Evolutionary conservation across 1,140 invertebrate species (phyloP), one percentile per base, ranked within the genome.

Genomic region (Lordiphosa clarofinis): DNA sequence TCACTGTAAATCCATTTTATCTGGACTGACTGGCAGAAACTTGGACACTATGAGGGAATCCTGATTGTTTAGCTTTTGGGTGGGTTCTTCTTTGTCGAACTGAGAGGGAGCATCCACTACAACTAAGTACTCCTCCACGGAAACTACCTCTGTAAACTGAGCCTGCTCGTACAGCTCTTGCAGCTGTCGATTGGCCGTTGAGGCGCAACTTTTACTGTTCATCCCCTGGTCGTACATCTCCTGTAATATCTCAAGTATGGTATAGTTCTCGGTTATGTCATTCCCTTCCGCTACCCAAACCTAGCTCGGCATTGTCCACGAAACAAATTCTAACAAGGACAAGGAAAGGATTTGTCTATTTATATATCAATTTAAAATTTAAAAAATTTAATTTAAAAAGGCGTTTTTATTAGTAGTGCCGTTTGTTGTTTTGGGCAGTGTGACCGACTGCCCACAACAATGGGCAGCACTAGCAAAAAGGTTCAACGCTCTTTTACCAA

Each of bases 11-110:
- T 61, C 49, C 0, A 62, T 38, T 12, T 71, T 67, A 9, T 46
- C n/a, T 9, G 44, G 43, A 8, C 74, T 63, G 35, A 75, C 58
- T 6, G 79, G 86, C 11, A 87, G 46, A 21, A 86, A 87, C 42
- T 87, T 71, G 1, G 86, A 86, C 13, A 87, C 69, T 11, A 87
- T 68, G 13, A 87, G 60, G 0, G 78, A 79, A 36, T 76, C 73
- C 6, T 79, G 61, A 36, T 82, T 79, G 4, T 60, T 56, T 15
- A 73, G 13, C 7, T 35, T 54, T 8, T 74, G 63, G 3, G 67
- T 39, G 5, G 60, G 52, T 49, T 37, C 55, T 24, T 31, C n/a
- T 4, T 33, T 12, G 4, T 21, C 15, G 24, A 43, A 1, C 5
- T 39, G 7, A 33, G 31, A 5, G 24, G 12, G 11, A 6, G 28